Conservation (phyloP, 2,888 invertebrate genomes). For the Gari tellinella region DNA sequence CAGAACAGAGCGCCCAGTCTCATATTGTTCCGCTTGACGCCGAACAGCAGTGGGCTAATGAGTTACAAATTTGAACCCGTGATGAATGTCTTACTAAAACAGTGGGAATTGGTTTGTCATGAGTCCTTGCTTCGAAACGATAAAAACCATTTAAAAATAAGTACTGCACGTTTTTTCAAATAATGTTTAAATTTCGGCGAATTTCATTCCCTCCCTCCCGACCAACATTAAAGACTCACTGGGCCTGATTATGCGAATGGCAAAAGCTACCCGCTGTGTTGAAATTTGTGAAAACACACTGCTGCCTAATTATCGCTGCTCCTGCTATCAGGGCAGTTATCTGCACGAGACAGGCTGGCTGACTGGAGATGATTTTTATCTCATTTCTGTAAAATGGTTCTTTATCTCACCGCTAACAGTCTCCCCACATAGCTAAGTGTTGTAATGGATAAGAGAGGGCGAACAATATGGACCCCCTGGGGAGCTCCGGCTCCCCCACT, state of each 20-base stretch:
- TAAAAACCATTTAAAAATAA: too few relatives aligned
- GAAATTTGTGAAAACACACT: conserved; percentile 60
- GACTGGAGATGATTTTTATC: conserved; percentile 62
- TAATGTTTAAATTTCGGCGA: too few relatives aligned
- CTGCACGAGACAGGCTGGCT: conserved; percentile 56
- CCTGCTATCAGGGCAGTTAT: conserved; percentile 43
- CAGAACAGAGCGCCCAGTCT: conserved; percentile 28
- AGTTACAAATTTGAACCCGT: conserved; percentile 47
- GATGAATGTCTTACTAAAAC: conserved; percentile 44
- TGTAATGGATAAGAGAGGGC: conserved; percentile 2
- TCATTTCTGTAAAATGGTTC: conserved; percentile 58
- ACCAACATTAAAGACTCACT: too few relatives aligned
- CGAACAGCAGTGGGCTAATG: conserved; percentile 36
- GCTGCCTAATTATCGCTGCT: conserved; percentile 53
- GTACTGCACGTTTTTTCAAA: too few relatives aligned
- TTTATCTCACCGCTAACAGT: conserved; percentile 50
- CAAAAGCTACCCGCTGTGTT: conserved; percentile 45
- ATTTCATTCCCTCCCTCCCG: not conserved
- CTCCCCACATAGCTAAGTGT: conserved; percentile 5
- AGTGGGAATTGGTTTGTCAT: conserved; percentile 27
- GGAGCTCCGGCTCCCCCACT: conserved; percentile 47
- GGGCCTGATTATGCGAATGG: too few relatives aligned
- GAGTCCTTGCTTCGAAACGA: not conserved
- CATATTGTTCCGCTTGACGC: conserved; percentile 35
- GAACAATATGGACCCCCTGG: conserved; percentile 44